A percentile compares a stretch with the other conserved stretches of the same genome.
phyloP scores from a whole-genome alignment of 2,797 vertebrate species.

The Periophthalmus magnuspinnatus region DNA sequence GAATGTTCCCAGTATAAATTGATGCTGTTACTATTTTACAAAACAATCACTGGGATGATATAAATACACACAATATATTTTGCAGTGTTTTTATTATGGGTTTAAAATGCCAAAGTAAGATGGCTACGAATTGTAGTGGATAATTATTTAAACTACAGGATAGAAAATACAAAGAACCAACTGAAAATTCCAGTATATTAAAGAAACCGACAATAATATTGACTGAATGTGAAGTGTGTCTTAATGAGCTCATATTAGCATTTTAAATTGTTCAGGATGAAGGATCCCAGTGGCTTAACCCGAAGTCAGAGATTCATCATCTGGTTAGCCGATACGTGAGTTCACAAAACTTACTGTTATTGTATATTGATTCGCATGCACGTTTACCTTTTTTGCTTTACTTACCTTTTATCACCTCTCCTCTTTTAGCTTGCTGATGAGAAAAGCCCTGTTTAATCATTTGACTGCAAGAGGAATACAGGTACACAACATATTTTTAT shows the following conservation, averaged over 20 bases:
- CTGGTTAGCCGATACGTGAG: slow-evolving; percentile 94
- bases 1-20: background rate
- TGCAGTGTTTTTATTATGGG: no score
- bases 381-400: background rate
- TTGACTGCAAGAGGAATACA: slow-evolving; percentile 95
- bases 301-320: slow-evolving; percentile 82
- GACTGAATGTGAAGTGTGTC: background rate
- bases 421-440: slow-evolving; percentile 87
- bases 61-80: no score
- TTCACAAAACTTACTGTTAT: slow-evolving; percentile 17
- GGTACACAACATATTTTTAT: slow-evolving; percentile 67
- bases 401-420: slow-evolving; percentile 14
- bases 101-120: no score
- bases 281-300: slow-evolving; percentile 83
- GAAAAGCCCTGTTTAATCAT: slow-evolving; percentile 92
- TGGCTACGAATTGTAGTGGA: no score
- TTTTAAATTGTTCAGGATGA: slow-evolving; percentile 75
- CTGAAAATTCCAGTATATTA: no score
- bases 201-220: background rate
- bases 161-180: no score
- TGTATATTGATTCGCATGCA: background rate
- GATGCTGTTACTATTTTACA: no score
- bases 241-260: background rate
- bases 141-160: no score
- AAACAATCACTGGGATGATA: no score